phyloP scores from a whole-genome alignment of 1,140 invertebrate species.

The Spodoptera litura region DNA sequence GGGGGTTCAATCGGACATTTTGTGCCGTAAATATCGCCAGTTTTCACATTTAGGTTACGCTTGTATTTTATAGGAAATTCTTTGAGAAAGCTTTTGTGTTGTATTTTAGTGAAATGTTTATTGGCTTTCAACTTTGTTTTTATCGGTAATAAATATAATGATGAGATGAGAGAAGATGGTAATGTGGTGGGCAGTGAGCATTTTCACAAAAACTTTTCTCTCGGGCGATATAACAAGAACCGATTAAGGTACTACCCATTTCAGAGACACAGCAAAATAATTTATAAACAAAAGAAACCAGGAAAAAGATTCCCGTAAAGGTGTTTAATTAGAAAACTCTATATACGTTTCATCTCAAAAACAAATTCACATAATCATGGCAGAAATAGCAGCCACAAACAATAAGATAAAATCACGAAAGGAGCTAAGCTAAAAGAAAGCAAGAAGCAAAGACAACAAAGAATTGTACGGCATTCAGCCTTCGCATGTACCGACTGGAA shows the following conservation, averaged over 20 bases:
- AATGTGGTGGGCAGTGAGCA: too few relatives aligned
- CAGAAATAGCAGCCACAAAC: constrained; percentile 2
- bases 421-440: constrained; percentile 35
- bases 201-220: too few relatives aligned
- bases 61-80: neutral
- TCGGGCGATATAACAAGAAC: too few relatives aligned
- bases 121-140: neutral
- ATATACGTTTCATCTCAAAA: neutral
- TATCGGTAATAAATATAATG: too few relatives aligned
- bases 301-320: too few relatives aligned
- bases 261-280: too few relatives aligned
- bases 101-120: neutral
- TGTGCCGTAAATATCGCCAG: constrained; percentile 17
- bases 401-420: constrained; percentile 41
- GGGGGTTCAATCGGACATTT: constrained; percentile 2
- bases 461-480: constrained; percentile 21
- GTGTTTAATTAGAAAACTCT: neutral
- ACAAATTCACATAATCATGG: neutral
- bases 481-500: constrained; percentile 23
- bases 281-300: too few relatives aligned
- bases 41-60: neutral
- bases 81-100: neutral
- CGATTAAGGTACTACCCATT: too few relatives aligned
- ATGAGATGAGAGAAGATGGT: too few relatives aligned
- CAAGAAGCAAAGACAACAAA: constrained; percentile 38